These are phyloP conservation scores for Grallaria varia DNA, from an alignment of 2,113 vertebrate genomes.

Conservation along the genomic window DNA sequence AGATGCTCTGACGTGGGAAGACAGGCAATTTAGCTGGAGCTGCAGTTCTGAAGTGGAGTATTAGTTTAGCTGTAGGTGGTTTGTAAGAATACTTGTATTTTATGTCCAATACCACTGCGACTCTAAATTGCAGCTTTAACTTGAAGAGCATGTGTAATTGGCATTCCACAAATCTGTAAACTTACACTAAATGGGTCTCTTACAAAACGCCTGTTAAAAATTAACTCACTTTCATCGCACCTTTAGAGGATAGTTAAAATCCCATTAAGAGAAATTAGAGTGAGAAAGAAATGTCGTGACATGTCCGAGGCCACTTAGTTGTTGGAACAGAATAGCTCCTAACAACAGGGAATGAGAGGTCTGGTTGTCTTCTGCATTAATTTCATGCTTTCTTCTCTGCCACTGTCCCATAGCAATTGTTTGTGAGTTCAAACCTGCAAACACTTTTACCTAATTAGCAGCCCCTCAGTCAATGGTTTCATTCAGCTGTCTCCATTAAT, in stretches of 20 bases:
- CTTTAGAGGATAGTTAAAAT: slow-evolving; percentile 21
- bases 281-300: not conserved
- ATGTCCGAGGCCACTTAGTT: not conserved
- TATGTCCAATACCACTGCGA: not conserved
- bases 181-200: not conserved
- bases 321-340: not conserved
- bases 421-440: not conserved
- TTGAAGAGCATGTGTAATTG: not conserved
- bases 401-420: not conserved
- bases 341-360: not conserved
- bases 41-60: not conserved
- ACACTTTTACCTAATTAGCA: slow-evolving; percentile 29
- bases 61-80: not conserved
- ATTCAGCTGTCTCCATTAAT: not conserved
- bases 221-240: not conserved
- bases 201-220: slow-evolving; percentile 13
- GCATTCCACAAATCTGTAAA: not conserved
- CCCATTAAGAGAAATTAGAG: not conserved
- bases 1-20: not conserved
- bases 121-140: not conserved
- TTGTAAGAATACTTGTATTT: not conserved
- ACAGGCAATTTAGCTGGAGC: not conserved
- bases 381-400: not conserved
- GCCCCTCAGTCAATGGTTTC: not conserved
- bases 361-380: not conserved